Conservation (phyloP, 2,797 vertebrate genomes). For the Orestias chungarensis region DNA sequence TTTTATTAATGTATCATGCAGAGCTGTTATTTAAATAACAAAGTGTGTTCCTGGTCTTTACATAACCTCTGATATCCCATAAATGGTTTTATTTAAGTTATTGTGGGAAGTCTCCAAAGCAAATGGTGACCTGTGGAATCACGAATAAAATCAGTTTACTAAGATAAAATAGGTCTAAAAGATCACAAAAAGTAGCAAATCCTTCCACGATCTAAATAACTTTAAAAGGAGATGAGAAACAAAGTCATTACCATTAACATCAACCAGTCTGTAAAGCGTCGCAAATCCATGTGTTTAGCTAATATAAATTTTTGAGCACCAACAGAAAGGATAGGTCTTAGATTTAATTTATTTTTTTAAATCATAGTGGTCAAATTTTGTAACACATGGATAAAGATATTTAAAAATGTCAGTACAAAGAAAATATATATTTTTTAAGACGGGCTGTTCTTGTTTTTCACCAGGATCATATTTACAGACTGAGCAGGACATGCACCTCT, state of each 20-base stretch:
- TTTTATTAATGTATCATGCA: background rate
- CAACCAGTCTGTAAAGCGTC: background rate
- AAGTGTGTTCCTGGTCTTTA: background rate
- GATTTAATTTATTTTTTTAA: background rate
- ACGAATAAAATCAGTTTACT: background rate
- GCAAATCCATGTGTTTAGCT: background rate
- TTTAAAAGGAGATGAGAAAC: too few species aligned
- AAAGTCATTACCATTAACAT: too few species aligned
- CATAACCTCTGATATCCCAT: background rate
- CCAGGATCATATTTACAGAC: background rate
- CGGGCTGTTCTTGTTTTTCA: background rate
- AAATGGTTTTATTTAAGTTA: background rate
- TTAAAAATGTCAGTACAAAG: background rate
- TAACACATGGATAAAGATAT: background rate
- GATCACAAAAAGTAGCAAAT: too few species aligned
- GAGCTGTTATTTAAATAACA: background rate
- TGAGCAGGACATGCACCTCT: slow-evolving; percentile 12
- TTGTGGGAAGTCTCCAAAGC: background rate
- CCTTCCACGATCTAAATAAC: too few species aligned
- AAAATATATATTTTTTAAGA: background rate
- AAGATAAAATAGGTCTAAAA: too few species aligned
- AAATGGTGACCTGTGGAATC: background rate
- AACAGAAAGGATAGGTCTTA: background rate
- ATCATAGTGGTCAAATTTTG: background rate
- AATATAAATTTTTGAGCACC: background rate